These are phyloP conservation scores for Acrobasis repandana DNA, from an alignment of 2,888 invertebrate species.

Conservation along the genomic window DNA sequence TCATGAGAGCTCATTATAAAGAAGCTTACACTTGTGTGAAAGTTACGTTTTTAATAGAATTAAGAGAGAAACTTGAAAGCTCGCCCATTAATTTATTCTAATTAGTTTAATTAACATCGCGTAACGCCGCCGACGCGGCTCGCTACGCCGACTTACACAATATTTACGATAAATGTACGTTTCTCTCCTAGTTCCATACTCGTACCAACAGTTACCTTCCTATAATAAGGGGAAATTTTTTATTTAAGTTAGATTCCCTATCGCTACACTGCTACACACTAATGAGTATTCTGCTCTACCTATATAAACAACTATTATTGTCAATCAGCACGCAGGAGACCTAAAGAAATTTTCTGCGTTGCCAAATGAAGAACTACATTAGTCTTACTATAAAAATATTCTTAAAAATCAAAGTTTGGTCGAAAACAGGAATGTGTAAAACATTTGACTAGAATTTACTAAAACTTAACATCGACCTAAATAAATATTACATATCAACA, in stretches of 20 bases:
- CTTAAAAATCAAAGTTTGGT: slow-evolving; percentile 73
- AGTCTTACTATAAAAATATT: slow-evolving; percentile 30
- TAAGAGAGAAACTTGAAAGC: slow-evolving; percentile 56
- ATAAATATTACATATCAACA: slow-evolving; percentile 76
- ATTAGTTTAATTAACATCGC: slow-evolving; percentile 70
- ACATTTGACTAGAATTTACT: slow-evolving; percentile 82
- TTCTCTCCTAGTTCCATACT: slow-evolving; percentile 32
- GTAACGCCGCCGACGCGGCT: slow-evolving; percentile 56
- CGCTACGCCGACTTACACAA: slow-evolving; percentile 41
- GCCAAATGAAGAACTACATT: slow-evolving; percentile 6
- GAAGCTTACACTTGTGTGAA: slow-evolving; percentile 44
- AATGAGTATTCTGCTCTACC: slow-evolving; percentile 33
- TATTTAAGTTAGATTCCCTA: slow-evolving; percentile 30
- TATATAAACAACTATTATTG: slow-evolving; percentile 2
- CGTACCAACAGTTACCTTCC: slow-evolving; percentile 25
- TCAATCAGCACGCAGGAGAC: slow-evolving; percentile 15
- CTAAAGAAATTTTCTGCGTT: slow-evolving; percentile 17
- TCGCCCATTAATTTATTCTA: slow-evolving; percentile 61
- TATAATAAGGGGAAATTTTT: slow-evolving; percentile 26
- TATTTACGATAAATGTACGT: slow-evolving; percentile 36
- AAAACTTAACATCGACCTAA: slow-evolving; percentile 80
- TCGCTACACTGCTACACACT: slow-evolving; percentile 23
- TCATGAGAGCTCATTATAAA: slow-evolving; percentile 39
- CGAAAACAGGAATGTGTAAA: slow-evolving; percentile 82
- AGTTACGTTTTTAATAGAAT: slow-evolving; percentile 40